Percentiles rank a stretch among this genome's conserved stretches.
Conservation (phyloP, 2,797 vertebrate species). For the Hydrolagus colliei region DNA sequence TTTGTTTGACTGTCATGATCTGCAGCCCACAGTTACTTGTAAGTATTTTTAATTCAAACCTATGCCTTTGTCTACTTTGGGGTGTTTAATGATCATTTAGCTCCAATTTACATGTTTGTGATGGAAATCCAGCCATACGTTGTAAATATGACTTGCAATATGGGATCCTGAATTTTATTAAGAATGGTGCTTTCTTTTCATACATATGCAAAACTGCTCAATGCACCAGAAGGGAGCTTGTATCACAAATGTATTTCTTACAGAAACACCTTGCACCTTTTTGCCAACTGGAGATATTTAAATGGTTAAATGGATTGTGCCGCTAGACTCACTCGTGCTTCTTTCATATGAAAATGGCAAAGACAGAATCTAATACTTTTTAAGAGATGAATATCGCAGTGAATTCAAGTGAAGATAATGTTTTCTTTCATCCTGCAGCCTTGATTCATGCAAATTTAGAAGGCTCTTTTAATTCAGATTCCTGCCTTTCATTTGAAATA, state of each 20-base stretch:
- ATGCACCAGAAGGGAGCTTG: neutral
- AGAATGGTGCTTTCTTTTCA: neutral
- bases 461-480: constrained; percentile 1
- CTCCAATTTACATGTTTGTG: neutral
- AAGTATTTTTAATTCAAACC: constrained; percentile 15
- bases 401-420: constrained; percentile 27
- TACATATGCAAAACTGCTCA: neutral
- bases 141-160: neutral
- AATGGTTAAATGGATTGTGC: constrained; percentile 12
- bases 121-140: neutral
- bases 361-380: constrained; percentile 10
- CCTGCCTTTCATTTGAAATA: constrained; percentile 6
- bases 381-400: neutral
- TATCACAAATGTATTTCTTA: neutral
- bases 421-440: constrained; percentile 16
- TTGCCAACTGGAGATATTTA: neutral
- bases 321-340: neutral
- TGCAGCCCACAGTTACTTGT: constrained; percentile 19
- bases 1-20: constrained; percentile 17
- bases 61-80: neutral
- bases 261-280: neutral
- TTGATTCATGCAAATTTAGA: neutral
- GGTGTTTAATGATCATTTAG: neutral
- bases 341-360: constrained; percentile 1
- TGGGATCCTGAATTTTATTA: neutral